A percentile compares a stretch with the other conserved stretches of the same genome.
Evolutionary conservation across 1,140 invertebrate species (phyloP).

Genomic region (Hypsibius dujardini): DNA sequence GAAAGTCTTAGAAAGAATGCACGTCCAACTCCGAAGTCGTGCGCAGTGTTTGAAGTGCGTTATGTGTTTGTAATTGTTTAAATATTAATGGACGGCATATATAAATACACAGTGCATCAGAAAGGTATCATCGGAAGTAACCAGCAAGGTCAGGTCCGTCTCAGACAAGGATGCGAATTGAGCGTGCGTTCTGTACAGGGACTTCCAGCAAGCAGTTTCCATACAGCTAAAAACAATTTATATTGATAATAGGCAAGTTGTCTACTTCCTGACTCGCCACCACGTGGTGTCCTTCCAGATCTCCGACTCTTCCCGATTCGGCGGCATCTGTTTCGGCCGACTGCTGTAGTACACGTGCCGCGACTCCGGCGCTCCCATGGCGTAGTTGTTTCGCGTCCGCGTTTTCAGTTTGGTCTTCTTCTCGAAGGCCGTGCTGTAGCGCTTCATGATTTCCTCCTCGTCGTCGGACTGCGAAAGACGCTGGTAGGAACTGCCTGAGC

Average conservation of each 20-base stretch:
- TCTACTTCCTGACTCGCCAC: not conserved
- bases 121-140: no score
- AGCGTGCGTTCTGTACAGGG: no score
- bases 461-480: conserved; percentile 7
- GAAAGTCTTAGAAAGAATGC: no score
- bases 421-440: not conserved
- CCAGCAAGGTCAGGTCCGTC: no score
- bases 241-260: not conserved
- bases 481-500: conserved; percentile 11
- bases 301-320: conserved; percentile 2
- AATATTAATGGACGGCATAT: no score
- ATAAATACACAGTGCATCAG: no score
- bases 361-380: not conserved
- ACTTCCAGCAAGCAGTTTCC: no score
- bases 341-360: conserved; percentile 13
- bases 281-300: not conserved
- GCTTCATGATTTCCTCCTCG: conserved; percentile 12
- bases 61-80: no score
- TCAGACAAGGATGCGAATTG: no score
- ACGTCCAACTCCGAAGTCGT: no score
- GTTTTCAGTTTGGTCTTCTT: not conserved
- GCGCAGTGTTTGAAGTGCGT: no score
- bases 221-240: no score
- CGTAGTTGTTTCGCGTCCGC: not conserved
- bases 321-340: conserved; percentile 9